A percentile compares a stretch with the other conserved stretches of the same genome.
These are phyloP conservation scores for Andrena bucephala DNA, from an alignment of 2,888 invertebrate species.

Conservation along the genomic window DNA sequence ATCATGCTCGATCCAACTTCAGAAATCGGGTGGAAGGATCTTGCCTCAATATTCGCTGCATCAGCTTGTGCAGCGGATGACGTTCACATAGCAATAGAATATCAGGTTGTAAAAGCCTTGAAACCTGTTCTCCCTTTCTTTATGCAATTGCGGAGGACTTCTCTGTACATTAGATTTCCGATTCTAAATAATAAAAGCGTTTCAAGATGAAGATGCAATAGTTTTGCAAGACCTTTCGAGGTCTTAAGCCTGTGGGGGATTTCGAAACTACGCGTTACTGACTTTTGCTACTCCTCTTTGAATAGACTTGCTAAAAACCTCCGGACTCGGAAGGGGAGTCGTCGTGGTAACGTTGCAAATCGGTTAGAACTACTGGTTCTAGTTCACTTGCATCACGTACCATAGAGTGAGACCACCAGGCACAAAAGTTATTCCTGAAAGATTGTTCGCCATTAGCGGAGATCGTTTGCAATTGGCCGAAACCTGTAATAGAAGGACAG, in stretches of 20 bases:
- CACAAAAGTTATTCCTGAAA: slow-evolving; percentile 62
- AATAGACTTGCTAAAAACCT: slow-evolving; percentile 93
- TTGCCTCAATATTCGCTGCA: background rate
- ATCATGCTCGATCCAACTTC: background rate
- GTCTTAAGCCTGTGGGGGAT: no score
- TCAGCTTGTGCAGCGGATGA: background rate
- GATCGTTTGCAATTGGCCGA: slow-evolving; percentile 24
- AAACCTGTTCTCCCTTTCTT: background rate
- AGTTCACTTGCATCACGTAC: slow-evolving; percentile 94
- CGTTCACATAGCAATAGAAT: background rate
- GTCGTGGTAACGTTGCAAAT: slow-evolving; percentile 94
- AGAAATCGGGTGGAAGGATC: background rate
- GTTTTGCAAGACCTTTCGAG: no score
- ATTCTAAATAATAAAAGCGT: no score
- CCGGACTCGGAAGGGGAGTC: slow-evolving; percentile 92
- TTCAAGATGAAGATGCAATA: no score
- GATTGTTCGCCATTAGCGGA: slow-evolving; percentile 67
- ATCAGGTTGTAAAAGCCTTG: background rate
- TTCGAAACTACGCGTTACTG: background rate
- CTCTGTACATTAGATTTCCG: background rate
- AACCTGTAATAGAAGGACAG: background rate
- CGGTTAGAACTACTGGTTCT: slow-evolving; percentile 93
- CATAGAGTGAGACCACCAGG: slow-evolving; percentile 86
- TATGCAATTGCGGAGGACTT: background rate
- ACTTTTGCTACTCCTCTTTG: slow-evolving; percentile 3